Percentiles rank a stretch among this genome's conserved stretches.
These are phyloP conservation scores for Gymnorhina tibicen DNA, from an alignment of 2,113 vertebrate genomes.

Conservation along the genomic window DNA sequence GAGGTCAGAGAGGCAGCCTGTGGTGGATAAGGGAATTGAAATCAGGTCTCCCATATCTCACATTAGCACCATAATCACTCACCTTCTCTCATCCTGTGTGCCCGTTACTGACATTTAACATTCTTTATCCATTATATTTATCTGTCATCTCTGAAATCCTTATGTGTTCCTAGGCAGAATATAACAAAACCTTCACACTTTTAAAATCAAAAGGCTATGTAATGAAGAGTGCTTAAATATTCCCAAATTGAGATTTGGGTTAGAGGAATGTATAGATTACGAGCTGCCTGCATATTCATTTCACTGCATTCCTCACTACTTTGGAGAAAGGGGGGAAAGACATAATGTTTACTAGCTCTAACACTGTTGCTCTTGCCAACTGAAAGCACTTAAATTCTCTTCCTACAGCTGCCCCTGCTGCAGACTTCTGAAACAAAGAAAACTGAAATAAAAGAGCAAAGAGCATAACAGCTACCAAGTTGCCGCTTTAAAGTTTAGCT, in stretches of 20 bases:
- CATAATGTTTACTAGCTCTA: conserved; percentile 38
- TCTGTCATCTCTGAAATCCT: conserved; percentile 44
- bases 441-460: conserved; percentile 27
- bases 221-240: conserved; percentile 12
- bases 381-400: conserved; percentile 33
- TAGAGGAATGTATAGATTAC: neutral
- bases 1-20: neutral
- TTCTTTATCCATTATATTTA: neutral
- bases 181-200: conserved; percentile 20
- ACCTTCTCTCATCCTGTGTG: neutral
- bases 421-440: conserved; percentile 31
- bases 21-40: neutral
- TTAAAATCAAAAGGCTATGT: neutral
- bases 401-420: conserved; percentile 1
- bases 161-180: conserved; percentile 32
- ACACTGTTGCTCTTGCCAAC: conserved; percentile 15
- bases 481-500: conserved; percentile 29
- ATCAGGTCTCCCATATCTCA: neutral
- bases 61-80: neutral
- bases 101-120: neutral
- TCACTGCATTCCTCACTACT: neutral
- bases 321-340: neutral
- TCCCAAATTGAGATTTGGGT: neutral
- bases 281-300: conserved; percentile 13
- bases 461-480: conserved; percentile 2